Conservation (phyloP, 2,888 invertebrate species). For the Eupithecia tripunctaria region DNA sequence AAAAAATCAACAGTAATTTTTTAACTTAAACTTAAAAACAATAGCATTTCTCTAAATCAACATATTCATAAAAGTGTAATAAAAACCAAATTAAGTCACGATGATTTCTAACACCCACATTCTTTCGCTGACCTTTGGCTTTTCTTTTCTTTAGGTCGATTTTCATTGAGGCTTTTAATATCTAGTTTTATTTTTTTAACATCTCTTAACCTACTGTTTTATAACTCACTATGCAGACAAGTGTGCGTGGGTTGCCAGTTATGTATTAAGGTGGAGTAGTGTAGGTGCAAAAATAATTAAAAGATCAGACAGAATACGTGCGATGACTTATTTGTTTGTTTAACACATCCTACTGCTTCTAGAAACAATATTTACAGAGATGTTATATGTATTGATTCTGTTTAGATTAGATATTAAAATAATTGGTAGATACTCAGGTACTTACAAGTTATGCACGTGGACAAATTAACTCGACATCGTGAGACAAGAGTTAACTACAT, state of each 20-base stretch:
- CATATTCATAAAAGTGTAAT: neutral
- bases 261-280: neutral
- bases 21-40: neutral
- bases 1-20: neutral
- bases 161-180: slow-evolving; percentile 17
- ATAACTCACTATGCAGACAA: neutral
- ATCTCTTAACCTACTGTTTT: neutral
- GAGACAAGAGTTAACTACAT: slow-evolving; percentile 64
- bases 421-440: neutral
- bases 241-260: neutral
- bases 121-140: slow-evolving; percentile 52
- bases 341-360: neutral
- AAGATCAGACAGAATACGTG: neutral
- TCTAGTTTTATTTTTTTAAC: slow-evolving; percentile 4
- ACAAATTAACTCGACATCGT: slow-evolving; percentile 61
- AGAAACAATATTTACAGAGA: neutral
- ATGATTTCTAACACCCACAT: slow-evolving; percentile 54
- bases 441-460: slow-evolving; percentile 15
- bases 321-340: slow-evolving; percentile 1
- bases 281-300: neutral
- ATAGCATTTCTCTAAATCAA: too few species aligned
- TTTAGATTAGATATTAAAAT: neutral
- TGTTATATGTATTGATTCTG: neutral
- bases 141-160: too few species aligned
- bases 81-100: slow-evolving; percentile 19